Evolutionary conservation across 2,888 invertebrate genomes (phyloP).

Genomic region (Diadegma fenestrale): DNA sequence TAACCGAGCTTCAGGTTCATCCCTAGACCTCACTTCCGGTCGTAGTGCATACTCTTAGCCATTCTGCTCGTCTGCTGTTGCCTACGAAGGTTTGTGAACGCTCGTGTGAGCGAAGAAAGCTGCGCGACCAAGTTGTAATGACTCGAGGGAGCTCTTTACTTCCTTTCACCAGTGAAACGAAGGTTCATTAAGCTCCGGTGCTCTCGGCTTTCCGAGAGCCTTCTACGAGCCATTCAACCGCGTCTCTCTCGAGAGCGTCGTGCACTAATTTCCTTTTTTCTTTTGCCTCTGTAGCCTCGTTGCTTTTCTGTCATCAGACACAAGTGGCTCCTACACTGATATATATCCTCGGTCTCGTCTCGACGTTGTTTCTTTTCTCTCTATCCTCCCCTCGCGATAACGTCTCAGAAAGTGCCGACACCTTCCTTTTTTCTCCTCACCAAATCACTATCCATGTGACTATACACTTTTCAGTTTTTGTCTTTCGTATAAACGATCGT

Average conservation of each 20-base stretch:
- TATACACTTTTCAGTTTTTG: background rate
- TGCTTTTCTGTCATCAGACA: background rate
- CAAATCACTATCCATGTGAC: background rate
- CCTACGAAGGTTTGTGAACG: background rate
- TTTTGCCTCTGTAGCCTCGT: slow-evolving; percentile 5
- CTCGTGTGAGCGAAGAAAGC: background rate
- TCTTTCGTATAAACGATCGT: background rate
- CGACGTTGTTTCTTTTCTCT: background rate
- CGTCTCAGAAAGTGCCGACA: background rate
- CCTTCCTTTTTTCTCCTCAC: background rate
- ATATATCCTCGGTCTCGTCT: background rate
- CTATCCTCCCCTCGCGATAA: background rate
- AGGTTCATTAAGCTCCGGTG: slow-evolving; percentile 55
- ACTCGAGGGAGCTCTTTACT: slow-evolving; percentile 26
- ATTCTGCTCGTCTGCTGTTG: background rate
- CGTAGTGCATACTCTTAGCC: slow-evolving; percentile 4
- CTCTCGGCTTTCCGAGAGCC: slow-evolving; percentile 21
- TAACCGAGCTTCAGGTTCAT: slow-evolving; percentile 34
- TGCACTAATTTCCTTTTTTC: slow-evolving; percentile 4
- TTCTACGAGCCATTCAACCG: slow-evolving; percentile 42
- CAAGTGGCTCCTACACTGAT: slow-evolving; percentile 19
- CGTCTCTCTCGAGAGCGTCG: slow-evolving; percentile 18
- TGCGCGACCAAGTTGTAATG: background rate
- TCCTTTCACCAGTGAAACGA: slow-evolving; percentile 53
- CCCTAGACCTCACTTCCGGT: slow-evolving; percentile 42